phyloP scores from a whole-genome alignment of 2,113 vertebrate genomes.

The Spea bombifrons region DNA sequence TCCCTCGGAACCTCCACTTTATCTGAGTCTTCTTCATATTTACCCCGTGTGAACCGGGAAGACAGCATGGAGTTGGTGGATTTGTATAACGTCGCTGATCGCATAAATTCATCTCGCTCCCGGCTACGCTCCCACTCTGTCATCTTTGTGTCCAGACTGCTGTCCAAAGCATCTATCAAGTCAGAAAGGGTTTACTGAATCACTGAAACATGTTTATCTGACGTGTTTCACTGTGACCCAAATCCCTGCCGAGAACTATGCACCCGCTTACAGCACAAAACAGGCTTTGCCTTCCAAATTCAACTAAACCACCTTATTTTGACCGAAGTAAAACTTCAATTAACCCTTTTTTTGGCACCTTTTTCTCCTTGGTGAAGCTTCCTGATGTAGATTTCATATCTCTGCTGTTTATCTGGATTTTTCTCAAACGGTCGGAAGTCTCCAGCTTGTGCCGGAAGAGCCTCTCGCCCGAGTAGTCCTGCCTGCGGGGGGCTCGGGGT shows the following conservation, averaged over 20 bases:
- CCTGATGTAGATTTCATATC: conserved; percentile 82
- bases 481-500: conserved; percentile 54
- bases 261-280: too few relatives aligned
- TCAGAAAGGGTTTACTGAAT: background rate
- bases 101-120: conserved; percentile 83
- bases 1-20: conserved; percentile 77
- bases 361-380: conserved; percentile 72
- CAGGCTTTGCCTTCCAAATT: too few relatives aligned
- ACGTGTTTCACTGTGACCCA: too few relatives aligned
- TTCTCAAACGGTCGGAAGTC: conserved; percentile 85
- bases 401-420: conserved; percentile 83
- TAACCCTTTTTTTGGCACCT: conserved; percentile 62
- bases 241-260: too few relatives aligned
- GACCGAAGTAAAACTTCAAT: too few relatives aligned
- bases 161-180: conserved; percentile 67
- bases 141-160: conserved; percentile 72
- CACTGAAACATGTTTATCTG: too few relatives aligned
- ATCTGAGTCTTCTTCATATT: conserved; percentile 71
- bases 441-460: conserved; percentile 54
- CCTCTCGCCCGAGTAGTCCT: conserved; percentile 29
- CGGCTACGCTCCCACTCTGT: conserved; percentile 87
- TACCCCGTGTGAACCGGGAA: conserved; percentile 81
- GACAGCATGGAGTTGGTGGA: conserved; percentile 72
- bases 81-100: conserved; percentile 78
- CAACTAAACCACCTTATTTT: too few relatives aligned